Evolutionary conservation across 1,140 invertebrate genomes (phyloP), one percentile per base, ranked within the genome.

Genomic region (Teleopsis dalmanni): DNA sequence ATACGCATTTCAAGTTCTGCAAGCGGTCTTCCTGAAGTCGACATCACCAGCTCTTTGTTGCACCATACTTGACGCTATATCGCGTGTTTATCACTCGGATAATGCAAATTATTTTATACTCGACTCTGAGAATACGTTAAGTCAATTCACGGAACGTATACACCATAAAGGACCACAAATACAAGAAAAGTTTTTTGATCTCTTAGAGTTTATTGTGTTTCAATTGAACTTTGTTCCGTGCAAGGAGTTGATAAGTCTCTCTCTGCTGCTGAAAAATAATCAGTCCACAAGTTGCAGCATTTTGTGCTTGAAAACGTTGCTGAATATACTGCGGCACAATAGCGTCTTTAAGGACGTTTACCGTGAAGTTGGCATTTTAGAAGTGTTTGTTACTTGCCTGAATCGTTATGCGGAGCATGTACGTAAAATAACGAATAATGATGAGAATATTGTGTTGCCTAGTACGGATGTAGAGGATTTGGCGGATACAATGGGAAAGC

Each of bases 31-130:
- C 64, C 74, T 94, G 10, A 94, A 92, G 70, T 90, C 91, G 0
- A 84, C 80, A 57, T 92, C 91, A 3, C 76, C 84, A 22, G 79
- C 86, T 16, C 73, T 98, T 16, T 93, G 90, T 65, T 87, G 84
- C 59, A 87, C 88, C 0, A 91, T 98, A 53, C 75, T 99, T 41
- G 95, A 98, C 66, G 91, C 92, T 2, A 95, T 99, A 65, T 94
- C 87, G 11, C 91, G 88, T 55, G 88, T 99, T 11, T 98, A 98
- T 72, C 91, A 96, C 71, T 91, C 95, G 18, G 96, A 99, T 71
- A 89, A 92, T 70, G 91, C 93, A 14, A 99, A 99, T 74, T 99
- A 98, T 73, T 99, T 99, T 69, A 97, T 99, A 59, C 76, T 99
- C 1, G 96, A 98, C 72, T 86, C 88, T 56, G 91, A 97, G 71